Percentiles rank a stretch among this genome's conserved stretches.
phyloP scores from a whole-genome alignment of 2,113 vertebrate genomes.

The Hyaena hyaena region DNA sequence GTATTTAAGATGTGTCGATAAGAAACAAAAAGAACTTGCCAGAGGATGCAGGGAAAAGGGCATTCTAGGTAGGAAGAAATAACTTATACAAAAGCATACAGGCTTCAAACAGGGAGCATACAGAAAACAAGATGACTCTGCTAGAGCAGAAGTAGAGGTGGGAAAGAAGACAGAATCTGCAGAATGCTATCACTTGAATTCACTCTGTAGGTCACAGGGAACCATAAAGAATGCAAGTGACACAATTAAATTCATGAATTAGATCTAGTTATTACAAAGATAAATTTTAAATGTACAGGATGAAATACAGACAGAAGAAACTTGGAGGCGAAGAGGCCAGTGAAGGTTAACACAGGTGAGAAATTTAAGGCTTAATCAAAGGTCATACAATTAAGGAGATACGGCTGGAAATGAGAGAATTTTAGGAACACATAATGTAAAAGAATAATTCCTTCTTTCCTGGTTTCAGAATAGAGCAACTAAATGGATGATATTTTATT shows the following conservation, averaged over 20 bases:
- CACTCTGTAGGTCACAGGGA: background rate
- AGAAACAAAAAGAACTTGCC: background rate
- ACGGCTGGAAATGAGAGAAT: background rate
- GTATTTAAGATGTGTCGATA: background rate
- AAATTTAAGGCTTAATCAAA: background rate
- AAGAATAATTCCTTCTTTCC: constrained; percentile 5
- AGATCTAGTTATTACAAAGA: background rate
- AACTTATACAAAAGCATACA: background rate
- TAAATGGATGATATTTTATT: background rate
- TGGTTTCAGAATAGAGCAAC: background rate
- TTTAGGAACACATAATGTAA: background rate
- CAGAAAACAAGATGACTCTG: background rate
- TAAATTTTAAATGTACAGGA: background rate
- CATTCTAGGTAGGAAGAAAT: background rate
- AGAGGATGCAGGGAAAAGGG: background rate
- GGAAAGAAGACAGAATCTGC: background rate
- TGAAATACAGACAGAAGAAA: constrained; percentile 21
- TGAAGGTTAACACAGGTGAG: background rate
- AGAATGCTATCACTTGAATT: background rate
- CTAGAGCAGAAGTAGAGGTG: background rate
- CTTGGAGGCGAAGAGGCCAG: background rate
- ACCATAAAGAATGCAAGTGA: background rate
- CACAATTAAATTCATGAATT: background rate
- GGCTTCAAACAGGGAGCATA: background rate
- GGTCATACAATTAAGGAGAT: background rate